A percentile compares a stretch with the other conserved stretches of the same genome.
phyloP scores from a whole-genome alignment of 1,140 invertebrate genomes.

The Fopius arisanus region DNA sequence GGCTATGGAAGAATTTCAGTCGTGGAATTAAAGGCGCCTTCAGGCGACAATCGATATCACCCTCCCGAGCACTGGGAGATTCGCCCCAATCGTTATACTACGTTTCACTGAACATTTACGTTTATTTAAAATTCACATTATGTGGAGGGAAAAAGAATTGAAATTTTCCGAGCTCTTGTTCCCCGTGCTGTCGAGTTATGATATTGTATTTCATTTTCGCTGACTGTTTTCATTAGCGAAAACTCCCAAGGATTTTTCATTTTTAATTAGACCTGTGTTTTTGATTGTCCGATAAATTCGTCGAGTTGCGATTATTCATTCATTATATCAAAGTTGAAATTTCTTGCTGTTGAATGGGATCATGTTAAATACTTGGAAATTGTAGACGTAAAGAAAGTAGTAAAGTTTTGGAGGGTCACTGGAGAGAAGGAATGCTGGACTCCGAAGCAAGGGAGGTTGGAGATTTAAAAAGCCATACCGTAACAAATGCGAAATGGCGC shows the following conservation, averaged over 20 bases:
- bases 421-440: background rate
- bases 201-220: background rate
- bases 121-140: background rate
- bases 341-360: background rate
- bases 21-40: background rate
- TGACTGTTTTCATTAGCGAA: background rate
- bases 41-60: background rate
- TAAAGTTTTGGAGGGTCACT: background rate
- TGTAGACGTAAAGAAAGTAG: background rate
- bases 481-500: slow-evolving; percentile 33
- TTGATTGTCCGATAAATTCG: background rate
- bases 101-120: background rate
- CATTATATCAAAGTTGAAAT: background rate
- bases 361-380: background rate
- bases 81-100: background rate
- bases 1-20: background rate
- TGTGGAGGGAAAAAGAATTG: background rate
- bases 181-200: background rate
- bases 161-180: background rate
- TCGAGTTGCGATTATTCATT: background rate
- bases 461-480: slow-evolving; percentile 1
- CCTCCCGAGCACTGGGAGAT: background rate
- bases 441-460: background rate
- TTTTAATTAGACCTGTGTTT: background rate
- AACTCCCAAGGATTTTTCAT: background rate